Evolutionary conservation across 1,140 invertebrate genomes (phyloP), one percentile per base, ranked within the genome.

Genomic region (Galendromus occidentalis): DNA sequence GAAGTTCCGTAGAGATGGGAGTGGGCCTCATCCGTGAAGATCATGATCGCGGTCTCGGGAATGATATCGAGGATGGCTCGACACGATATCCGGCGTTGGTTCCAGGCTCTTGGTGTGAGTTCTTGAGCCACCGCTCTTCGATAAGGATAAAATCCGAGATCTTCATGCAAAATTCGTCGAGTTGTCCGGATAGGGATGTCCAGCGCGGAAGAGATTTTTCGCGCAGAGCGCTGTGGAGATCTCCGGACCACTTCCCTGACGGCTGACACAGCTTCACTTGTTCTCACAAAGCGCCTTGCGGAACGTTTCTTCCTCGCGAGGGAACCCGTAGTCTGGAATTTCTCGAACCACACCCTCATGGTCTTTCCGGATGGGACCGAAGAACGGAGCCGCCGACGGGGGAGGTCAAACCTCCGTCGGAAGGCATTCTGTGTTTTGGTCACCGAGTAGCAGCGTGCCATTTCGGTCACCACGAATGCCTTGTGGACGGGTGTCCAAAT

Each of bases 181-280:
- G 67, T 44, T 42, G 66, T 67, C 28, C 51, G 64, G 25, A 22
- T 66, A 28, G 44, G 64, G 65, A 68, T 67, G 59, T 64, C 29
- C 2, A 68, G 65, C 59, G 67, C 45, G 41, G 64, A 42, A 28
- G 41, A 47, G 51, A 55, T 30, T 20, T 25, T 44, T 30, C 42
- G 64, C 67, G 65, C 67, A 65, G 67, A 68, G 65, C 41, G 65
- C 55, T 30, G 47, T 65, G 67, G 41, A 65, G 20, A 65, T 42
- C 64, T 30, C 44, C 7, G 44, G 59, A 68, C 59, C 41, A 42
- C 59, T 28, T 68, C 55, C 51, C 2, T 20, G 17, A 67, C 66
- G 64, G 64, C 65, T 42, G 59, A 44, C 4, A 68, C 67, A 44
- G 63, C 39, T 9, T 29, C 44, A 2, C 42, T 67, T 67, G 68